Evolutionary conservation across 1,140 invertebrate species (phyloP).

Genomic region (Apolygus lucorum): DNA sequence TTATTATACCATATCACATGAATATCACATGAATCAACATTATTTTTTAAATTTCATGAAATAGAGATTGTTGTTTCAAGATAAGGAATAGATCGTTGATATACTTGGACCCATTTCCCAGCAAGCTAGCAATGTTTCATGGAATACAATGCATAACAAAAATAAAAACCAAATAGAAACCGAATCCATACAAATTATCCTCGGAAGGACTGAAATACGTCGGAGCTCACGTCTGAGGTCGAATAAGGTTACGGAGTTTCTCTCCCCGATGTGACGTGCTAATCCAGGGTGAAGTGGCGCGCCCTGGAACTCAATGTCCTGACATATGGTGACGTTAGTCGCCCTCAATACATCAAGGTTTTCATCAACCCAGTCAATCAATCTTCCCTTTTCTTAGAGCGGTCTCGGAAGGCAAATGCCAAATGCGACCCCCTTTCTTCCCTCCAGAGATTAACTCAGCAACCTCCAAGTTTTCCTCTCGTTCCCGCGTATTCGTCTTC

Average conservation of each 20-base stretch:
- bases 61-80: too few species aligned
- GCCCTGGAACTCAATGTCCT: neutral
- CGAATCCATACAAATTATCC: too few species aligned
- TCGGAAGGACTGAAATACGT: too few species aligned
- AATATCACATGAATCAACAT: too few species aligned
- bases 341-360: neutral
- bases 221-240: too few species aligned
- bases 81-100: too few species aligned
- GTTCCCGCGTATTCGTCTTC: neutral
- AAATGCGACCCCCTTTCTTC: neutral
- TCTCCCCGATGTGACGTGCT: neutral
- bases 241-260: neutral
- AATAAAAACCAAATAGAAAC: too few species aligned
- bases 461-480: neutral
- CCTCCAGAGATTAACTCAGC: neutral
- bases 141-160: too few species aligned
- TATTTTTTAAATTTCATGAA: too few species aligned
- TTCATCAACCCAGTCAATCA: neutral
- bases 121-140: too few species aligned
- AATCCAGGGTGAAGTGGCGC: neutral
- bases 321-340: neutral
- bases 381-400: neutral
- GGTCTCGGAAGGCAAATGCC: neutral
- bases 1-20: too few species aligned
- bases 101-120: too few species aligned